Conservation (phyloP, 2,113 vertebrate genomes). For the Mobula hypostoma region DNA sequence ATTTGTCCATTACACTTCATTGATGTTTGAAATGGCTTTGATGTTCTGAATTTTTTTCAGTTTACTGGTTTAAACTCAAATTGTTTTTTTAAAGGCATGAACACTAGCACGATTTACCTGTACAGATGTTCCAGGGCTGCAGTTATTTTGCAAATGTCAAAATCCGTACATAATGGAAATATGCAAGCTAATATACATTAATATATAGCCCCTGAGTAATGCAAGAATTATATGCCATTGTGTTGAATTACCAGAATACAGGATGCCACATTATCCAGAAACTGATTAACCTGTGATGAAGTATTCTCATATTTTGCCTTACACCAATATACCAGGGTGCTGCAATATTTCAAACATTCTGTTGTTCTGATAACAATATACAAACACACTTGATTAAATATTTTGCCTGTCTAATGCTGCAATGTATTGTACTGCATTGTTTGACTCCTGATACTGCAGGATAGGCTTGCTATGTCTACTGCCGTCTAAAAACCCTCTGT, state of each 20-base stretch:
- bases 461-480: background rate
- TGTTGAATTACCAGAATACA: background rate
- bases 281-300: background rate
- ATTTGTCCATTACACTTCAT: background rate
- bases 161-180: background rate
- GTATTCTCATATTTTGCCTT: background rate
- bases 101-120: background rate
- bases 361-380: background rate
- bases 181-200: background rate
- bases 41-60: background rate
- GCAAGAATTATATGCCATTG: background rate
- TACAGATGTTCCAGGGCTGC: background rate
- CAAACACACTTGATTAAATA: background rate
- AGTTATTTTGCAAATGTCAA: background rate
- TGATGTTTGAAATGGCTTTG: background rate
- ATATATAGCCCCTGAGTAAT: background rate
- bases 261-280: background rate
- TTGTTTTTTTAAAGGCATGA: background rate
- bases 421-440: background rate
- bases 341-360: background rate
- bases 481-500: background rate
- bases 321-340: background rate
- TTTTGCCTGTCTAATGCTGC: background rate
- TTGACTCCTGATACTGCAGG: background rate
- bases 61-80: background rate